Evolutionary conservation across 1,140 invertebrate species (phyloP), one percentile per base, ranked within the genome.

Genomic region (Micrasema minimum): DNA sequence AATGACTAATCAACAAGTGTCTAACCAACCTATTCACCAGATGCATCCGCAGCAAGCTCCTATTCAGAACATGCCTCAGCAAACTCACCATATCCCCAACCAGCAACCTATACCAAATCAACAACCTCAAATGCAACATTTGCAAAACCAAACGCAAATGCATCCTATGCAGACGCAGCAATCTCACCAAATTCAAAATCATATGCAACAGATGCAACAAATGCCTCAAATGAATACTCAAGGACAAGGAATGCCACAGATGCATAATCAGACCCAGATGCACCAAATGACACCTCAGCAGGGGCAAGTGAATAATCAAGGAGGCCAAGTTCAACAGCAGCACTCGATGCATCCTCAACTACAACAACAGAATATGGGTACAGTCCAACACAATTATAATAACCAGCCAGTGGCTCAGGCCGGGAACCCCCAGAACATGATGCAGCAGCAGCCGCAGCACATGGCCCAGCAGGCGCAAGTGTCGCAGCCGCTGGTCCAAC

Each of bases 171-270:
- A 74, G 31, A 66, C 48, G 9, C 72, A 74, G 65, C 72, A 74
- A 67, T 69, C 72, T 62, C 70, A 65, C 53, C 84, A 85, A 76
- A 80, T 84, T 66, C 81, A 81, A 67, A 83, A 80, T 73, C 84
- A 85, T 64, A 83, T 84, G 75, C 83, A 85, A 76, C 84, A 85
- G 75, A 83, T 83, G 79, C 83, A 85, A 74, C 81, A 81, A 76
- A 80, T 83, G 31, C 69, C 82, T 22, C 82, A 84, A 66, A 72
- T 84, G 57, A 75, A 79, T 76, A 79, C 77, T 20, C 75, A 81
- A 48, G 81, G 80, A 71, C 83, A 84, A 66, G 82, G 82, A 66
- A 83, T 85, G 59, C 78, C 80, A 50, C 83, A 85, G 72, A 84
- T 85, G 82, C 62, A 67, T 22, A 53, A 22, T 51, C 70, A 65